Base-by-base conservation (phyloP, 1,140 invertebrate genomes). In the Rhyacophila brunnea region DNA sequence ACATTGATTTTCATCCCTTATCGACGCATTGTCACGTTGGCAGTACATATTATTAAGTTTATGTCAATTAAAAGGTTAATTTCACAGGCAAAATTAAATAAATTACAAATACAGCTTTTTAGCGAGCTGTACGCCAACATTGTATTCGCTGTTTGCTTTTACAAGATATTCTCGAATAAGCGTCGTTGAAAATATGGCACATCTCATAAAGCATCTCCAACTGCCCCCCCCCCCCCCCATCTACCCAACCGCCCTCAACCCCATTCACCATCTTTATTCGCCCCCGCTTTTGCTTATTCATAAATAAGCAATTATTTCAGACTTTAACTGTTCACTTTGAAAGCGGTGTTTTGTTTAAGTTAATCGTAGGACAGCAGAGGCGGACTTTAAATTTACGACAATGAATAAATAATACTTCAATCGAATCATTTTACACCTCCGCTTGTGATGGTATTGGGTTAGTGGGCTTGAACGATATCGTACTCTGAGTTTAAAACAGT, bases 251-350 rank as follows among this genome's bases (percentile, higher is more conserved):
- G n/a, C 18, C 34, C 36, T 35, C 23, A 43, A 15, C 46, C 19
- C 43, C 34, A 7, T 11, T 15, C 46, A 20, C 2, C 45, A 3
- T 56, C 34, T 46, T 36, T 13, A 13, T n/a, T n/a, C 23, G 11
- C 43, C 53, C 43, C 43, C 13, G 2, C 7, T 38, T 53, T 28
- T 19, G 42, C 18, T 48, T 52, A 54, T 63, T 63, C 60, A 63
- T 63, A 63, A 63, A 63, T 58, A 63, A 63, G 55, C 60, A 63
- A 57, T 63, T 63, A 63, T 58, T 63, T 48, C 48, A 19, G 46
- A 57, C 54, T 20, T 55, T 45, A 43, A 35, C 42, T 36, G 43
- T 43, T 50, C 36, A 10, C 35, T 50, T 36, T 17, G 4, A 15
- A 38, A 19, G 42, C 38, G 19, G 40, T 23, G 38, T 54, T 54